Base-by-base conservation (phyloP, 1,140 invertebrate genomes). In the Drosophila ohnishii region DNA sequence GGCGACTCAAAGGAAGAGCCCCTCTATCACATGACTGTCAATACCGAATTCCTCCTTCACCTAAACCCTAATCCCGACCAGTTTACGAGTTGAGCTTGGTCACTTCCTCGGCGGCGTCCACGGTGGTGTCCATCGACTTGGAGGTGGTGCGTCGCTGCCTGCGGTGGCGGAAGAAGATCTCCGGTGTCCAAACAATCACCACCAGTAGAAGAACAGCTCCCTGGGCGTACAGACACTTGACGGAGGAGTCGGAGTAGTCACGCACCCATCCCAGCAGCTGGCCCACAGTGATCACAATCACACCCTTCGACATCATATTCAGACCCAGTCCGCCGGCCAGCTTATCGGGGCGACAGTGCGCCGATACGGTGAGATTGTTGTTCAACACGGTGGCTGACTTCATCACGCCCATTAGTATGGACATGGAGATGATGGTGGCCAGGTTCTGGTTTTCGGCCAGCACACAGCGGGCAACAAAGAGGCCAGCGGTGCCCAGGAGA, bases 281-380 rank as follows among this genome's bases (percentile, higher is more conserved):
- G 16, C 95, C 95, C 14, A 95, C 82, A 1, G 92, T 93, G 2
- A 95, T 93, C 1, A 95, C 94, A 28, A 95, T 93, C 2, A 96
- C 82, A 22, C 95, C 95, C 91, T 96, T 96, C 2, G 93, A 93
- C 19, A 96, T 93, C 95, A 96, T 96, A 59, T 94, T 95, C 2
- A 96, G 92, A 14, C 95, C 95, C 32, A 95, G 92, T 0, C 95
- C 95, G 16, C 94, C 93, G 0, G 95, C 94, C 16, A 96, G 92
- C 62, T 93, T 94, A 8, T 93, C 92, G 34, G 82, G 66, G 2
- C 92, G 92, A 69, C 94, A 94, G 74, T 95, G 93, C 72, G 96
- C 95, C 0, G 95, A 94, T 40, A 96, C 93, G 1, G 94, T 94
- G 14, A 96, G 92, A 80, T 95, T 95, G 71, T 95, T 94, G 67